A percentile compares a stretch with the other conserved stretches of the same genome.
phyloP scores from a whole-genome alignment of 2,113 vertebrate genomes.

The Conger conger region DNA sequence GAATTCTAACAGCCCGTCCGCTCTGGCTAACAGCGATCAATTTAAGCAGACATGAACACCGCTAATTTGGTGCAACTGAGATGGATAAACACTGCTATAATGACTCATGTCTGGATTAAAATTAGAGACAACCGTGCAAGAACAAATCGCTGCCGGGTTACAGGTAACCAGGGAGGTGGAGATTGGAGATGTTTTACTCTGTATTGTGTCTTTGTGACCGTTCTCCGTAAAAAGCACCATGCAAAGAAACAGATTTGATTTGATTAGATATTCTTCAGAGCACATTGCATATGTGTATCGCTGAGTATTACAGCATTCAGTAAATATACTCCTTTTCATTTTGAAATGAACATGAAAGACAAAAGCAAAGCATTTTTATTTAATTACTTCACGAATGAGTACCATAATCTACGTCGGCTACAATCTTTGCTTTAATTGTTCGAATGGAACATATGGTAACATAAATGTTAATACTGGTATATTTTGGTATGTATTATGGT shows the following conservation, averaged over 20 bases:
- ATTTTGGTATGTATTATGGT: too few species aligned
- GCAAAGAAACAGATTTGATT: too few species aligned
- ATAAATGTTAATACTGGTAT: too few species aligned
- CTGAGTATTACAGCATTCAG: neutral
- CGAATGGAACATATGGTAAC: too few species aligned
- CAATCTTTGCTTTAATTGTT: too few species aligned
- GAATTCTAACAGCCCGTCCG: neutral
- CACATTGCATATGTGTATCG: neutral
- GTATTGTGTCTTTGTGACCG: too few species aligned
- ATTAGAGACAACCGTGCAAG: neutral
- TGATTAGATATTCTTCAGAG: too few species aligned
- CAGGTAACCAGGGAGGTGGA: neutral
- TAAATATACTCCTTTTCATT: neutral
- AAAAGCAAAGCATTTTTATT: neutral
- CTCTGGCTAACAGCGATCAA: neutral
- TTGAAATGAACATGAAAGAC: neutral
- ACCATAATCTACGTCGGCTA: too few species aligned
- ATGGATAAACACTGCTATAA: neutral
- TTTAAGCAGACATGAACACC: neutral
- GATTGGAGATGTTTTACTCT: neutral
- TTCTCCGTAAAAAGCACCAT: too few species aligned
- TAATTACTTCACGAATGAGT: neutral
- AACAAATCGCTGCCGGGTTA: neutral
- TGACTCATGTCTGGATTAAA: neutral
- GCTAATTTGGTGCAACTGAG: neutral